Evolutionary conservation across 2,888 invertebrate genomes (phyloP), one percentile per base, ranked within the genome.

Genomic region (Philopedon plagiatum): DNA sequence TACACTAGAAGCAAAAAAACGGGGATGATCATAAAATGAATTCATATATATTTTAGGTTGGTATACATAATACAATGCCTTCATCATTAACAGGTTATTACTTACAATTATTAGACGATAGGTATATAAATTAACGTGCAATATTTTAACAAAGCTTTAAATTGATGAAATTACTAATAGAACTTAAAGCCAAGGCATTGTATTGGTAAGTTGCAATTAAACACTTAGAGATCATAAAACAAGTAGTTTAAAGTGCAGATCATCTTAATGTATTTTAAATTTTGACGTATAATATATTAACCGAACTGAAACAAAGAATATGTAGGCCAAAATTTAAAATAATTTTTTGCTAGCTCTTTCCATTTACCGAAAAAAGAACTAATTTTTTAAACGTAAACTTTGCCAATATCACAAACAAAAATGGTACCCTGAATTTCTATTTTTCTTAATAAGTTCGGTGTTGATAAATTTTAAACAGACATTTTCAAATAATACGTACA

Each of bases 1-100:
- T 73, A 70, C 62, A 56, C 37, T 73, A 68, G 32, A 68, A 68
- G 68, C 73, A 73, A 68, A 63, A 73, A 60, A 58, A 32, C 37
- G 34, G 37, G 68, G 64, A 64, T 65, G 54, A 71, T 51, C 54
- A 13, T 18, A 15, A 29, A 68, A 68, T 54, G 13, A 67, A 39
- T 11, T 34, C n/a, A 34, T 34, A n/a, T 21, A 49, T 57, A 56
- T 29, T 54, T 19, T 18, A 37, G 26, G 41, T 39, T 29, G 15
- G 21, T 7, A 44, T 58, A 34, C 57, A 54, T 41, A 11, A 63
- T 15, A 44, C 62, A 57, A 34, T 69, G 41, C 58, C 67, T 60
- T 29, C 5, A 32, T 54, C 5, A 54, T 26, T 54, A 54, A 15
- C 29, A 39, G 5, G 26, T 54, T 1, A 21, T 29, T 13, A 23